A percentile compares a stretch with the other conserved stretches of the same genome.
These are phyloP conservation scores for Protobothrops flavoviridis DNA, from an alignment of 2,113 vertebrate genomes.

Conservation along the genomic window DNA sequence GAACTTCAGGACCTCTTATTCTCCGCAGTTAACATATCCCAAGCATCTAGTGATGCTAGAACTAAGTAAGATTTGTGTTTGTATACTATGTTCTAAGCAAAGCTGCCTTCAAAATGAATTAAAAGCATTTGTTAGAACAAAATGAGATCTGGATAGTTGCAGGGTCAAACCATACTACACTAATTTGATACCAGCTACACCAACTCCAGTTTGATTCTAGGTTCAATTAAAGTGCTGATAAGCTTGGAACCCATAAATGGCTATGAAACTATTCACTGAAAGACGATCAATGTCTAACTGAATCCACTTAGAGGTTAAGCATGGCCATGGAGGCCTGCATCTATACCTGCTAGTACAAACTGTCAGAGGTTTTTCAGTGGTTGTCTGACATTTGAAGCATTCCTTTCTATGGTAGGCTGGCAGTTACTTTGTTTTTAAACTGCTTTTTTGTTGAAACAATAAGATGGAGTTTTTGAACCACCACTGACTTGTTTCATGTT, in stretches of 20 bases:
- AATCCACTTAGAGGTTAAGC: background rate
- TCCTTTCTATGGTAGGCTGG: background rate
- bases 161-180: background rate
- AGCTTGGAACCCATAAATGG: background rate
- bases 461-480: background rate
- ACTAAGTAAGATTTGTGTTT: background rate
- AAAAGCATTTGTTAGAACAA: background rate
- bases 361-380: background rate
- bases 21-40: background rate
- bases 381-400: background rate
- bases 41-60: background rate
- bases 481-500: background rate
- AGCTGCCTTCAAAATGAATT: background rate
- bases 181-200: background rate
- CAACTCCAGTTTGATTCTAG: background rate
- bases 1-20: background rate
- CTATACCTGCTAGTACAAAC: background rate
- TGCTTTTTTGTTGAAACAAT: background rate
- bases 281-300: background rate
- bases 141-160: background rate
- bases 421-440: background rate
- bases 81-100: background rate
- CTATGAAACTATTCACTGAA: background rate
- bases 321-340: background rate
- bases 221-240: background rate